phyloP scores from a whole-genome alignment of 2,888 invertebrate species.

The Pheosia tremula region DNA sequence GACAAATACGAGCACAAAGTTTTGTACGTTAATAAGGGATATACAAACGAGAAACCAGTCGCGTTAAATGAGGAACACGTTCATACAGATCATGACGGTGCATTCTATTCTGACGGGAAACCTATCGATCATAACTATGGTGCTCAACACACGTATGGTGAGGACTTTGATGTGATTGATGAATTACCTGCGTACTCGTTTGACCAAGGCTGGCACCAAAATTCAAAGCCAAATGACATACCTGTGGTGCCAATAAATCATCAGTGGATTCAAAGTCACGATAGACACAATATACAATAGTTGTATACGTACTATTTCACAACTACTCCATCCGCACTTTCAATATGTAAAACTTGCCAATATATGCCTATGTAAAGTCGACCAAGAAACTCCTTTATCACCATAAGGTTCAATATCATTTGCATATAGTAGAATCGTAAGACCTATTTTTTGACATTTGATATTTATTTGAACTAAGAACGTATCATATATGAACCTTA shows the following conservation, averaged over 20 bases:
- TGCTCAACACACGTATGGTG: conserved; percentile 25
- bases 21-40: conserved; percentile 84
- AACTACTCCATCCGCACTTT: neutral
- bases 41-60: conserved; percentile 70
- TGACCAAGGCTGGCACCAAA: conserved; percentile 27
- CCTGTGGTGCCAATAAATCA: neutral
- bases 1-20: conserved; percentile 82
- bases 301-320: neutral
- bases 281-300: neutral
- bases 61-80: conserved; percentile 38
- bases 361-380: neutral
- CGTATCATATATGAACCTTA: no score
- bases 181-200: conserved; percentile 35
- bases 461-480: no score
- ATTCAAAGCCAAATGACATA: neutral
- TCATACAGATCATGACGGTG: conserved; percentile 33
- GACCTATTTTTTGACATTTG: no score
- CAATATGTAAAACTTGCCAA: conserved; percentile 1
- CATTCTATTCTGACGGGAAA: conserved; percentile 28
- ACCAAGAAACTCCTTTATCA: neutral
- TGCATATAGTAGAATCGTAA: no score
- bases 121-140: conserved; percentile 16
- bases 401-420: no score
- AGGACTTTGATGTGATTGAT: conserved; percentile 39
- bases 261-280: conserved; percentile 1